Percentiles rank a stretch among this genome's conserved stretches.
phyloP scores from a whole-genome alignment of 2,113 vertebrate species.

The Hydrolagus affinis region DNA sequence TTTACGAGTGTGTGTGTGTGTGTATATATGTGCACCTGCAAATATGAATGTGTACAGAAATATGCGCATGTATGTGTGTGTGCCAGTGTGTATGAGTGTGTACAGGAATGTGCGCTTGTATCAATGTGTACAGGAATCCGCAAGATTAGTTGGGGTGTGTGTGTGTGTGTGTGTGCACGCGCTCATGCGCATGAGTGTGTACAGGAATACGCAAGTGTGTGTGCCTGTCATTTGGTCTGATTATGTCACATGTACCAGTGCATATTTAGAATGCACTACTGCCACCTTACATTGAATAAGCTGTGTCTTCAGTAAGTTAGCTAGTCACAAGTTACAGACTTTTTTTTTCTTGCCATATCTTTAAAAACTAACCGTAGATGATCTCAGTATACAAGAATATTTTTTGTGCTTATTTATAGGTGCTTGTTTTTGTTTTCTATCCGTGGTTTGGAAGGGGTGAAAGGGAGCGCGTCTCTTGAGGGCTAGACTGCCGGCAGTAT shows the following conservation, averaged over 20 bases:
- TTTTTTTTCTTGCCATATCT: conserved; percentile 92
- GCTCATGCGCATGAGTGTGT: conserved; percentile 35
- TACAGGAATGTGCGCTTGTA: too few species aligned
- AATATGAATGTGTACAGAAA: conserved; percentile 40
- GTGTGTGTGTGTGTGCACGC: conserved; percentile 51
- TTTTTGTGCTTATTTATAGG: conserved; percentile 97
- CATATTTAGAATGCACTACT: conserved; percentile 94
- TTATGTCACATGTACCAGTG: conserved; percentile 89
- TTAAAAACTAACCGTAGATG: conserved; percentile 80
- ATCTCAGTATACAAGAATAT: conserved; percentile 77
- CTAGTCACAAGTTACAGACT: conserved; percentile 68
- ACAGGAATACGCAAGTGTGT: conserved; percentile 46
- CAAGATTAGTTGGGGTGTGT: conserved; percentile 38
- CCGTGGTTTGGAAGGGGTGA: conserved; percentile 87
- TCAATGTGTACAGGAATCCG: too few species aligned
- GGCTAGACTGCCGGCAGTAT: conserved; percentile 99
- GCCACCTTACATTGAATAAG: conserved; percentile 91
- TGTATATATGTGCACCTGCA: conserved; percentile 55
- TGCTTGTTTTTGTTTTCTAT: conserved; percentile 89
- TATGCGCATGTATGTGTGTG: conserved; percentile 54
- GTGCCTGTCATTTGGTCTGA: conserved; percentile 77
- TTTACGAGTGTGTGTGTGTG: conserved; percentile 66
- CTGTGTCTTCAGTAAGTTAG: conserved; percentile 92
- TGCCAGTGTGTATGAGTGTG: conserved; percentile 38
- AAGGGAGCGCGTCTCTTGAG: conserved; percentile 94